Conservation (phyloP, 2,113 vertebrate genomes). For the Pomatostomus ruficeps region DNA sequence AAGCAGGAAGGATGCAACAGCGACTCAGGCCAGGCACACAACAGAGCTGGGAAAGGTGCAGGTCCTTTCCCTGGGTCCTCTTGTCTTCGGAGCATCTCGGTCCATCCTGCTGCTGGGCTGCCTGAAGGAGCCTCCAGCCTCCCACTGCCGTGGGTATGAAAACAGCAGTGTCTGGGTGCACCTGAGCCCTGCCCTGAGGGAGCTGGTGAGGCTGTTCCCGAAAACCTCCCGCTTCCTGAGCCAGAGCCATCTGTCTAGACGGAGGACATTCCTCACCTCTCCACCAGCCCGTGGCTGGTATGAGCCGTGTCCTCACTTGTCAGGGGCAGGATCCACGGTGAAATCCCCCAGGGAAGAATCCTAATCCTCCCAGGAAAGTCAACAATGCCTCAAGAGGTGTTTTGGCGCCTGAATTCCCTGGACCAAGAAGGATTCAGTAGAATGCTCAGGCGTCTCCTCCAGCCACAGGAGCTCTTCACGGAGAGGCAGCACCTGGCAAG, state of each 20-base stretch:
- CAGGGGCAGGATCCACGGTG: fast-evolving
- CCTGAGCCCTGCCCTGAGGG: neutral
- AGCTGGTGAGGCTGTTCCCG: neutral
- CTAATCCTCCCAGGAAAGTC: neutral
- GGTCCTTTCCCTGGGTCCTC: neutral
- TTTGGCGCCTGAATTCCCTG: neutral
- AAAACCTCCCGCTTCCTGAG: neutral
- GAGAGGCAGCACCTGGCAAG: neutral
- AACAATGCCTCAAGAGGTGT: neutral
- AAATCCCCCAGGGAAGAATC: neutral
- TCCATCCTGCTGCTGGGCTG: neutral
- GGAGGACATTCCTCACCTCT: neutral
- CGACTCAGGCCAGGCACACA: fast-evolving
- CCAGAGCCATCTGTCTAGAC: slow-evolving; percentile 21
- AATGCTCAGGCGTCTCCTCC: neutral
- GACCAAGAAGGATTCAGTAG: fast-evolving
- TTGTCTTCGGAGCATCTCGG: neutral
- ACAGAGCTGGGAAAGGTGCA: neutral
- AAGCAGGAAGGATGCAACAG: neutral
- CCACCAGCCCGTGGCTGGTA: neutral
- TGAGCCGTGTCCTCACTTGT: neutral
- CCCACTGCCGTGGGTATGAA: fast-evolving
- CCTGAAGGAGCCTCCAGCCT: neutral
- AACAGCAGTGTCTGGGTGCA: neutral
- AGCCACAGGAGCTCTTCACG: neutral